Evolutionary conservation across 2,888 invertebrate species (phyloP).

Genomic region (Bellardia bayeri): DNA sequence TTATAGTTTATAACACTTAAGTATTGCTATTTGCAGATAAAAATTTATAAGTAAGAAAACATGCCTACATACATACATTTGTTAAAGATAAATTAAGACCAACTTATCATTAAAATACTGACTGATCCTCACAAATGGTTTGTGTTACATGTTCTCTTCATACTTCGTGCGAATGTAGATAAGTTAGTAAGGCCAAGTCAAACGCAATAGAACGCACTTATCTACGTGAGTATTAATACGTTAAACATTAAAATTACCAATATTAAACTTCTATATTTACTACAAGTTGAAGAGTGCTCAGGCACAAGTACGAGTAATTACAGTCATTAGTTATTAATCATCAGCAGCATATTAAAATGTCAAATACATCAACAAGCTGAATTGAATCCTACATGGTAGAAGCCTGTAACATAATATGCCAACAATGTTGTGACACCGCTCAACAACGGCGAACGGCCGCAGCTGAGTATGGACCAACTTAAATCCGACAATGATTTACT

Average conservation of each 20-base stretch:
- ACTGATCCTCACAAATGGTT: not conserved
- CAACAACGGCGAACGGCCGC: conserved; percentile 3
- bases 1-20: not conserved
- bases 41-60: not conserved
- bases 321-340: conserved; percentile 37
- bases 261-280: conserved; percentile 16
- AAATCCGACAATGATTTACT: conserved; percentile 49
- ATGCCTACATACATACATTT: too few species aligned
- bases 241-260: conserved; percentile 15
- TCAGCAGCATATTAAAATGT: conserved; percentile 42
- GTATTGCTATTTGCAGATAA: not conserved
- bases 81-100: not conserved
- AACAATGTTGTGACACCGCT: conserved; percentile 53
- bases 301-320: conserved; percentile 1
- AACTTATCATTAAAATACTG: too few species aligned
- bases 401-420: conserved; percentile 11
- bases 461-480: conserved; percentile 29
- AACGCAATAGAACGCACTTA: not conserved
- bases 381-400: conserved; percentile 17
- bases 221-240: conserved; percentile 5
- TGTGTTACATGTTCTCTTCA: not conserved
- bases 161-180: not conserved
- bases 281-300: not conserved
- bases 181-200: too few species aligned
- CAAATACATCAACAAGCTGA: conserved; percentile 46